Evolutionary conservation across 2,113 vertebrate species (phyloP).

Genomic region (Ploceus nigricollis): DNA sequence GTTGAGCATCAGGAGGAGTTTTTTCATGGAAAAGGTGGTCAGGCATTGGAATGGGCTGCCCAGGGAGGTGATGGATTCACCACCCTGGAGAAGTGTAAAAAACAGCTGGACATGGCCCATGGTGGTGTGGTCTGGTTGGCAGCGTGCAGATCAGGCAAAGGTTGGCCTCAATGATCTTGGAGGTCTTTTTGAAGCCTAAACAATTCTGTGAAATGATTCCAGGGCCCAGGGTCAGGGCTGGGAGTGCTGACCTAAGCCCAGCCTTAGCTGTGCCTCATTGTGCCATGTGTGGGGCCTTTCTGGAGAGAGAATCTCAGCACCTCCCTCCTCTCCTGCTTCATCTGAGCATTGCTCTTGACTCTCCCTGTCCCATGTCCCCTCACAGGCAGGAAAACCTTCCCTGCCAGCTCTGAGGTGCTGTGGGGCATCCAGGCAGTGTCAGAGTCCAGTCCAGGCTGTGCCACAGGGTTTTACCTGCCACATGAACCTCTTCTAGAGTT

Average conservation of each 20-base stretch:
- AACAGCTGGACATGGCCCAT: background rate
- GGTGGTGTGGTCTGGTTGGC: background rate
- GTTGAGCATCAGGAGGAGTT: background rate
- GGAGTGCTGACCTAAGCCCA: rapidly evolving
- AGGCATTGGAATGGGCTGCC: background rate
- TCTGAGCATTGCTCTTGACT: background rate
- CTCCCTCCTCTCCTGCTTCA: background rate
- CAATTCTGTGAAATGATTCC: background rate
- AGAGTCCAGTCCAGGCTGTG: background rate
- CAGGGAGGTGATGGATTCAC: background rate
- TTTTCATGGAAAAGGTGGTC: background rate
- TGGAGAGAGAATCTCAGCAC: rapidly evolving
- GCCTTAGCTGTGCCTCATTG: background rate
- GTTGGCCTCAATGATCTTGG: background rate
- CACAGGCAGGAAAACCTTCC: background rate
- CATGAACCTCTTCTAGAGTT: rapidly evolving
- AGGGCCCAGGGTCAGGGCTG: background rate
- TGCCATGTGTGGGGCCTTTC: background rate
- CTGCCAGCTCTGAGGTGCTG: background rate
- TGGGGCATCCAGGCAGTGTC: background rate
- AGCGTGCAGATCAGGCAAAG: background rate
- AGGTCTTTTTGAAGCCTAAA: background rate
- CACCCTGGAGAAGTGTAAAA: background rate
- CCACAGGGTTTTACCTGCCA: background rate
- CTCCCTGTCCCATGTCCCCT: background rate